Evolutionary conservation across 2,888 invertebrate genomes (phyloP).

Genomic region (Meandrusa payeni): DNA sequence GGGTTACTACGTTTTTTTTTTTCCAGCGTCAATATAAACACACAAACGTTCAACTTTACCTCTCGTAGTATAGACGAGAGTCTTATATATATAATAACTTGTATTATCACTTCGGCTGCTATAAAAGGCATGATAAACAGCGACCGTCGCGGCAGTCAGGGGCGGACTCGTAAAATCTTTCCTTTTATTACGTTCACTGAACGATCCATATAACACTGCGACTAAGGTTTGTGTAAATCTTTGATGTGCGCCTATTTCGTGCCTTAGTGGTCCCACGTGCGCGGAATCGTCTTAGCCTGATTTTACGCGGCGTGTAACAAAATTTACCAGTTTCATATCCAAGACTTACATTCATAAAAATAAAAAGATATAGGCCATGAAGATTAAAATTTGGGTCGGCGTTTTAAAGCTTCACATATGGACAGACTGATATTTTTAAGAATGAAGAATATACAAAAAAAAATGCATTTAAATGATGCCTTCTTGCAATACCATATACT

Average conservation of each 20-base stretch:
- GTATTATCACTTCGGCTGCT: constrained; percentile 35
- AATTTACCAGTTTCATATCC: constrained; percentile 17
- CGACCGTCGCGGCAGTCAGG: constrained; percentile 44
- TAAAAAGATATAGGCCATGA: too few species aligned
- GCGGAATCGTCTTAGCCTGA: constrained; percentile 31
- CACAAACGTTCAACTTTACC: too few species aligned
- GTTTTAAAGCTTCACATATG: too few species aligned
- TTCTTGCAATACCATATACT: too few species aligned
- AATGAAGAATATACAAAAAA: too few species aligned
- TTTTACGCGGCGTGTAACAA: constrained; percentile 22
- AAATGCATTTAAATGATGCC: too few species aligned
- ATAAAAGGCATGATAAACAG: constrained; percentile 57
- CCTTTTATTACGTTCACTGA: constrained; percentile 54
- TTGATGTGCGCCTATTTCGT: constrained; percentile 46
- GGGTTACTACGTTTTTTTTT: too few species aligned
- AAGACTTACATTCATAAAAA: too few species aligned
- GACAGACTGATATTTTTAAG: too few species aligned
- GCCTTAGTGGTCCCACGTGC: constrained; percentile 34
- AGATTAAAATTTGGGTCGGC: too few species aligned
- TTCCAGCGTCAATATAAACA: too few species aligned
- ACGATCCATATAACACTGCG: constrained; percentile 55
- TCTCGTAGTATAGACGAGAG: too few species aligned
- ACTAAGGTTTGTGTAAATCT: constrained; percentile 47
- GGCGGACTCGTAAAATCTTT: constrained; percentile 59
- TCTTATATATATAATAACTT: constrained; percentile 24